phyloP scores from a whole-genome alignment of 2,888 invertebrate species.

The Neoaliturus tenellus region DNA sequence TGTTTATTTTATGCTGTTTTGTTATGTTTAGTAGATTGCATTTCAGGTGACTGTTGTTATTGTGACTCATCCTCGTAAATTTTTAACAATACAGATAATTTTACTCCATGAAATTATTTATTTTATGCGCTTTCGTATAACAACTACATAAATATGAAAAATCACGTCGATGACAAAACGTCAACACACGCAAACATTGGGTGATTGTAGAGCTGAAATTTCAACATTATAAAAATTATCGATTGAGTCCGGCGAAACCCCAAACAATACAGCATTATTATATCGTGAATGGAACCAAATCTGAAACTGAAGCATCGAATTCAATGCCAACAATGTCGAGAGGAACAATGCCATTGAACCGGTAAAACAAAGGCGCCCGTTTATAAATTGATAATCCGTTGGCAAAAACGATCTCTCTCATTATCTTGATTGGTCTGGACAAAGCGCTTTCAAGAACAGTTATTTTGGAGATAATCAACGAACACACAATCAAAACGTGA shows the following conservation, averaged over 20 bases:
- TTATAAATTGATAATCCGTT: slow-evolving; percentile 40
- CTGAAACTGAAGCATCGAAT: slow-evolving; percentile 18
- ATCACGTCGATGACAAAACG: too few relatives aligned
- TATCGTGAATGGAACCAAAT: slow-evolving; percentile 21
- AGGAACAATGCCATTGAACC: slow-evolving; percentile 12
- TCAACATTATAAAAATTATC: not conserved
- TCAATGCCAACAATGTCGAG: slow-evolving; percentile 18
- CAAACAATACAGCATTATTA: slow-evolving; percentile 32
- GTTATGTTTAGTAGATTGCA: too few relatives aligned
- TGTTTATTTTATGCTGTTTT: too few relatives aligned
- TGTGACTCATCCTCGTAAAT: too few relatives aligned
- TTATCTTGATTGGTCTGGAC: slow-evolving; percentile 37
- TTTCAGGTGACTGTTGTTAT: too few relatives aligned
- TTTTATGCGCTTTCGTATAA: too few relatives aligned
- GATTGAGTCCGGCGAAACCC: not conserved
- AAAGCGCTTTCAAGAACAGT: slow-evolving; percentile 35
- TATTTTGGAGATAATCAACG: slow-evolving; percentile 46
- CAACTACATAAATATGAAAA: too few relatives aligned
- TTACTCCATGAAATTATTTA: too few relatives aligned
- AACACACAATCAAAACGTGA: slow-evolving; percentile 37
- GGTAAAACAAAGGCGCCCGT: not conserved
- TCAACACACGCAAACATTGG: too few relatives aligned
- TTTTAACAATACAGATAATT: too few relatives aligned
- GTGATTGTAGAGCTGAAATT: not conserved
- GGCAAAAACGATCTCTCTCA: slow-evolving; percentile 45